Base-by-base conservation (phyloP, 2,888 invertebrate genomes). In the Carterocephalus palaemon region DNA sequence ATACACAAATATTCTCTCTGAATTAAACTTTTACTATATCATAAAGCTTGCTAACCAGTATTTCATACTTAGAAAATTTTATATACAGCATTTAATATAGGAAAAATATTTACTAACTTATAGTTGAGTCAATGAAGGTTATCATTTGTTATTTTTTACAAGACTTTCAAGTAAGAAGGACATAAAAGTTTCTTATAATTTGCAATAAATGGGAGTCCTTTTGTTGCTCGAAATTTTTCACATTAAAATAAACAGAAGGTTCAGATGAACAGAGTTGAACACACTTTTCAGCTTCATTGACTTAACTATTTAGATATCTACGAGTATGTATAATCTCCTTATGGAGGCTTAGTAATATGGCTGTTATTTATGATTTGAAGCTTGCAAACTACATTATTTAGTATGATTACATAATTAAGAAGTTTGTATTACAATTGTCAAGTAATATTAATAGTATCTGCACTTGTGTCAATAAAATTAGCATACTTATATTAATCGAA, bases 401-500 rank as follows among this genome's bases (percentile, higher is more conserved):
- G 61, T 67, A 67, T 59, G 60, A 62, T 64, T 57, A 65, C 62
- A 60, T 64, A 58, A 64, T 61, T 70, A 72, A 75, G 65, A 67
- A 59, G 63, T 74, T 82, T 80, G 75, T 82, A 82, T 74, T 77
- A 77, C 73, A 72, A 70, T 72, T 73, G 70, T 69, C 57, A 55
- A 70, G 56, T 70, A 64, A 67, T 29, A 29, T 8, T 38, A 69
- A 66, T 79, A 80, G 69, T 78, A 75, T 73, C 66, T 71, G 79
- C 83, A 81, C 82, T 79, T 65, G 69, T 67, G 63, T 67, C 64
- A 59, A 60, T 48, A 59, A 66, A 67, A 70, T 73, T 70, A 72
- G 75, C 80, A 75, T 78, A 74, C 52, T 51, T 71, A 71, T 68
- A 68, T 65, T 65, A 65, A 65, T 61, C 62, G 54, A 59, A 55